Evolutionary conservation across 1,140 invertebrate genomes (phyloP).

Genomic region (Bombus superbus): DNA sequence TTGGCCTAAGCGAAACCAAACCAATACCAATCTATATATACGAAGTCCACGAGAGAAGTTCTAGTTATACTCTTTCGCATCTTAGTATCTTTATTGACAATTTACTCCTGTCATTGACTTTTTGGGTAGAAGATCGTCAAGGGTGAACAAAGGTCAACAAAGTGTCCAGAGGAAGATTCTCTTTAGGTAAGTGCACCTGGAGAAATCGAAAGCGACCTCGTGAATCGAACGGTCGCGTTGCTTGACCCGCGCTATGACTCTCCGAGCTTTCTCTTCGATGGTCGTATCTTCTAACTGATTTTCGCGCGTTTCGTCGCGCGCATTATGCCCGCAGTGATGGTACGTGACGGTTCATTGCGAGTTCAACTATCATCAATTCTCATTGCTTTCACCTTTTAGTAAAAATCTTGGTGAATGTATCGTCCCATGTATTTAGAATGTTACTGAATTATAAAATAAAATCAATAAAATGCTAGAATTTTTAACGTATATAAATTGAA

Average conservation of each 20-base stretch:
- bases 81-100: not conserved
- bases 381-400: not conserved
- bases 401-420: not conserved
- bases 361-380: not conserved
- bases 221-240: not conserved
- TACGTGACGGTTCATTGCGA: not conserved
- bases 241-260: slow-evolving; percentile 7
- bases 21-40: not conserved
- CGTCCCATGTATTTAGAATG: not conserved
- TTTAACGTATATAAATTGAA: not conserved
- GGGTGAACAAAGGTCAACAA: not conserved
- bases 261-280: slow-evolving; percentile 30
- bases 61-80: not conserved
- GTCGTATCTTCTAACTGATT: not conserved
- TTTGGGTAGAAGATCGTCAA: not conserved
- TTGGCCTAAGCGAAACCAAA: slow-evolving; percentile 47
- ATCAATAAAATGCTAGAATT: not conserved
- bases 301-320: not conserved
- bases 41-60: not conserved
- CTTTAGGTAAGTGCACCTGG: slow-evolving; percentile 28
- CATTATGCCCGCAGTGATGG: not conserved
- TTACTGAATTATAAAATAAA: not conserved
- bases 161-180: not conserved
- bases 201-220: slow-evolving; percentile 39
- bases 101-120: not conserved